Evolutionary conservation across 2,113 vertebrate species (phyloP), one percentile per base, ranked within the genome.

Genomic region (Plestiodon gilberti): DNA sequence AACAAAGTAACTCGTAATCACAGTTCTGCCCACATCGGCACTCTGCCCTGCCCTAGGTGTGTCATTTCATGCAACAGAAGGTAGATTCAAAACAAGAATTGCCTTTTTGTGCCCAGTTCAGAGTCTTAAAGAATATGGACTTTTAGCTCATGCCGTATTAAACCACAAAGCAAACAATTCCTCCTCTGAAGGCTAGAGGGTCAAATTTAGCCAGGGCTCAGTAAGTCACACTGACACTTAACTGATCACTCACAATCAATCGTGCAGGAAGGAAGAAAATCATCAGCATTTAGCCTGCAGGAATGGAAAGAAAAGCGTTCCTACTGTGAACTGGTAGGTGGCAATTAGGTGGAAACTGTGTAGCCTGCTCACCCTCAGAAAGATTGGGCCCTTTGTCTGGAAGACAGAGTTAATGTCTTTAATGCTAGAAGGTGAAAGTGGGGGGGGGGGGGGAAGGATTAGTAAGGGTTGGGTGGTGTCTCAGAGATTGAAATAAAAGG

Each of bases 161-260:
- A 82, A 59, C n/a, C n/a, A 38, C 67, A 25, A 82, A 71, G 67
- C 22, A 70, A 82, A 71, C n/a, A 71, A 59, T 57, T 82, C 23
- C 38, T n/a, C n/a, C 22, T 33, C 67, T 71, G n/a, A 82, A 55
- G 22, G 48, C 81, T 70, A 55, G 30, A 82, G 81, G 65, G n/a
- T 82, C 65, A 82, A 38, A 82, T 82, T 55, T 35, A 82, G 48
- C 65, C 48, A 59, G 69, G 65, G 23, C 52, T 71, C 48, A 20
- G 48, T 71, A 57, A 57, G 67, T 82, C 48, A 71, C n/a, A 82
- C 65, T 82, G 65, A 71, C 65, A 57, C 33, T 57, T 82, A 82
- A 82, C 81, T 71, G 52, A 82, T 82, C 55, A 18, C 22, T 70
- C 33, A 65, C 67, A 82, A 71, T 82, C 67, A 82, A 71, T 82